Percentiles rank a stretch among this genome's conserved stretches.
Evolutionary conservation across 1,140 invertebrate genomes (phyloP).

Genomic region (Helicoverpa armigera): DNA sequence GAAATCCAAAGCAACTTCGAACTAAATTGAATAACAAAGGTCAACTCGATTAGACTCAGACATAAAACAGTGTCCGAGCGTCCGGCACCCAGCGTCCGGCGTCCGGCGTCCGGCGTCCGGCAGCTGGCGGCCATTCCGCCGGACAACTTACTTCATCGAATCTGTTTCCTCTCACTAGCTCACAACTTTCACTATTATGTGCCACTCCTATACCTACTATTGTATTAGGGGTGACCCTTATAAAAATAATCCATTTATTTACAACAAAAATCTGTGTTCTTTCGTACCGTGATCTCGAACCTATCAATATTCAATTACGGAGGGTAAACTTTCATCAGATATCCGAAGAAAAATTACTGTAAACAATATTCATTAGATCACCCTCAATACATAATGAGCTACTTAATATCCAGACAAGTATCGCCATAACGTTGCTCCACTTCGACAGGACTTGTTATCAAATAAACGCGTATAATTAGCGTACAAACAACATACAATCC

Average conservation of each 20-base stretch:
- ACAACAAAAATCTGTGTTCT: background rate
- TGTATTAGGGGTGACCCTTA: background rate
- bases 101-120: slow-evolving; percentile 8
- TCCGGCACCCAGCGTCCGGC: slow-evolving; percentile 1
- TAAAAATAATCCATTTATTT: background rate
- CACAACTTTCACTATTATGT: background rate
- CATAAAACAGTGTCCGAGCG: background rate
- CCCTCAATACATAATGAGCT: slow-evolving; percentile 3
- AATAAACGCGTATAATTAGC: too few species aligned
- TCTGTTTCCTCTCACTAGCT: background rate
- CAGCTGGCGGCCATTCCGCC: too few species aligned
- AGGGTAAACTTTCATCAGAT: slow-evolving; percentile 4
- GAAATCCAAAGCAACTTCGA: background rate
- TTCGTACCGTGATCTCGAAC: background rate
- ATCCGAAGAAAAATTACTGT: background rate
- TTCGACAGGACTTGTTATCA: too few species aligned
- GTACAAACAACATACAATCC: too few species aligned
- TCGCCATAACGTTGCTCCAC: background rate
- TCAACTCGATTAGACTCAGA: slow-evolving; percentile 1
- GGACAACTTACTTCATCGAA: background rate
- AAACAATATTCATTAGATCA: slow-evolving; percentile 11
- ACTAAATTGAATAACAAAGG: slow-evolving; percentile 9
- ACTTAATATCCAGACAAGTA: background rate
- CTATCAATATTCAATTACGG: slow-evolving; percentile 18
- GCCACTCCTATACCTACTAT: background rate